phyloP scores from a whole-genome alignment of 2,797 vertebrate species.

The Argyrosomus regius region DNA sequence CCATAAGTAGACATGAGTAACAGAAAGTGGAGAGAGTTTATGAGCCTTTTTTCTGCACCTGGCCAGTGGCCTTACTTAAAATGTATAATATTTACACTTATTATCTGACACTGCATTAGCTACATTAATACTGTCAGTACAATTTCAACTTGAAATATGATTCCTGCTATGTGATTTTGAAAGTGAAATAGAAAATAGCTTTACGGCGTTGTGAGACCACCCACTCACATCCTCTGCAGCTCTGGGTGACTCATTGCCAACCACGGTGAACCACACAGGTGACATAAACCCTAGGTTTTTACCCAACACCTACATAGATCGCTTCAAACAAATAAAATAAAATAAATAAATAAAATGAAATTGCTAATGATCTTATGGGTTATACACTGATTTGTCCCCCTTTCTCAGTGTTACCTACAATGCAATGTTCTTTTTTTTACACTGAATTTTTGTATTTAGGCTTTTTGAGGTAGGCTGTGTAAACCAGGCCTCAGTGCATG shows the following conservation, averaged over 20 bases:
- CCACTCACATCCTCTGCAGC: constrained; percentile 70
- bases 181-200: constrained; percentile 73
- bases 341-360: background rate
- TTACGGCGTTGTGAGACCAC: constrained; percentile 42
- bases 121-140: background rate
- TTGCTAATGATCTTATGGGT: background rate
- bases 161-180: constrained; percentile 19
- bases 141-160: background rate
- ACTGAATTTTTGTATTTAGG: background rate
- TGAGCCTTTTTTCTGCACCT: background rate
- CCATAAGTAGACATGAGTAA: background rate
- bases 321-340: background rate
- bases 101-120: background rate
- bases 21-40: background rate
- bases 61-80: background rate
- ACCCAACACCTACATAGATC: constrained; percentile 10
- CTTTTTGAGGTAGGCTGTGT: background rate
- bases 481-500: background rate
- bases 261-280: constrained; percentile 70
- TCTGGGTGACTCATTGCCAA: constrained; percentile 57
- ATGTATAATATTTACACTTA: background rate
- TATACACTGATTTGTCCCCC: constrained; percentile 12
- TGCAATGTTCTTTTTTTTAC: background rate
- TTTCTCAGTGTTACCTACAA: background rate
- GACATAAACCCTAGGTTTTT: constrained; percentile 16